Evolutionary conservation across 2,888 invertebrate species (phyloP), one percentile per base, ranked within the genome.

Genomic region (Branchipolynoe longqiensis): DNA sequence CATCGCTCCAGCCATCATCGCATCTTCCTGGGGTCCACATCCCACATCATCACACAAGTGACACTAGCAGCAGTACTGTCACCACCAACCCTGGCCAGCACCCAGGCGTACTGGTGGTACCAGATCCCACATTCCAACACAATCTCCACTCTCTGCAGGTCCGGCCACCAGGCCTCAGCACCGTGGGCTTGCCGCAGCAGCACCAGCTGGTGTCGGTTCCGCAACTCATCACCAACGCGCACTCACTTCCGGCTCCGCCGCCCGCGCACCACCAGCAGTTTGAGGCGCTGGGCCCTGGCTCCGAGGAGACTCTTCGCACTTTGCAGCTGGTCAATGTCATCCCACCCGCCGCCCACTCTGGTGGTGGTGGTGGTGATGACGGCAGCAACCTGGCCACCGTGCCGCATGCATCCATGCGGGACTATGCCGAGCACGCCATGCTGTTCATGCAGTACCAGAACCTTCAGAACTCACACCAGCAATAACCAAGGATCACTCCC

Each of bases 191-290:
- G 62, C 25, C 28, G 18, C 78, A 41, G 48, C 78, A 18, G 78
- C 69, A 69, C 78, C 78, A 78, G 6, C 28, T 62, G n/a, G n/a
- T 54, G 28, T 78, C 73, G 28, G 38, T 12, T 4, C 31, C 48
- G 3, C 18, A 48, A n/a, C n/a, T n/a, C n/a, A n/a, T n/a, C n/a
- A n/a, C n/a, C n/a, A n/a, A n/a, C 25, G 41, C 33, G 40, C 73
- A 73, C 25, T 36, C n/a, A 6, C 28, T 78, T 25, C 41, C 78
- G 1, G 28, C n/a, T 0, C 78, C 78, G 25, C 78, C 78, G n/a
- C 78, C 78, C 6, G 78, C 78, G 6, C 78, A 78, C 78, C 78
- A 78, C 78, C 78, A 78, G 48, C 78, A 78, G 41, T 78, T 48
- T 28, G 78, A 78, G 1, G 48, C 41, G n/a, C 8, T 78, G n/a